Evolutionary conservation across 2,888 invertebrate genomes (phyloP), one percentile per base, ranked within the genome.

Genomic region (Himalopsyche anomala): DNA sequence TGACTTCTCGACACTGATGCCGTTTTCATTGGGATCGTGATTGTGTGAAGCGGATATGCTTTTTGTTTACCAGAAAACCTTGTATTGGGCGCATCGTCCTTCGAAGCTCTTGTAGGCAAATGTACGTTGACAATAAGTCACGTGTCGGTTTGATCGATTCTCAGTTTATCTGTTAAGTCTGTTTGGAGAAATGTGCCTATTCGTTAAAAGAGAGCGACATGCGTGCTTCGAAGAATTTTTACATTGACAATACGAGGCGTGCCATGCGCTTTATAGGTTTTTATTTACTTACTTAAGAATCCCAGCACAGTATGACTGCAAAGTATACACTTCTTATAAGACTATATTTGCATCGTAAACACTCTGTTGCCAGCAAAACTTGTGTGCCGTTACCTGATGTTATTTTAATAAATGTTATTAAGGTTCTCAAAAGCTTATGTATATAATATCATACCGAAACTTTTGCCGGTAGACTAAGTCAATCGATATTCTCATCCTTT

Each of bases 91-190:
- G 19, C 38, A 36, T 3, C 15, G 74, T 74, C 74, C 74, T 74
- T 12, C 5, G 74, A 38, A 38, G 38, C 28, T 17, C 74, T 36
- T 74, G 74, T 74, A 74, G 74, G 74, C 74, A 74, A 82, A 82
- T 82, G 56, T 82, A 36, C 62, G 40, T 8, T 19, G n/a, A 45
- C 82, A 62, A 82, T 82, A 82, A 62, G 82, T 82, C 82, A 82
- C 82, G 82, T 62, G 45, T 82, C 82, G 62, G 69, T 82, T 62
- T 82, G 82, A 82, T 56, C 82, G 82, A 82, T 82, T 62, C 62
- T 11, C n/a, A 38, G 62, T 82, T 62, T 82, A 62, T 82, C 17
- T 82, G 82, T 40, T 38, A 69, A 62, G 62, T 40, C 62, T 82
- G 82, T 62, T 82, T 56, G 82, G 40, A 62, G 36, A 45, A 82